Base-by-base conservation (phyloP, 2,888 invertebrate species). In the Hemaris fuciformis region DNA sequence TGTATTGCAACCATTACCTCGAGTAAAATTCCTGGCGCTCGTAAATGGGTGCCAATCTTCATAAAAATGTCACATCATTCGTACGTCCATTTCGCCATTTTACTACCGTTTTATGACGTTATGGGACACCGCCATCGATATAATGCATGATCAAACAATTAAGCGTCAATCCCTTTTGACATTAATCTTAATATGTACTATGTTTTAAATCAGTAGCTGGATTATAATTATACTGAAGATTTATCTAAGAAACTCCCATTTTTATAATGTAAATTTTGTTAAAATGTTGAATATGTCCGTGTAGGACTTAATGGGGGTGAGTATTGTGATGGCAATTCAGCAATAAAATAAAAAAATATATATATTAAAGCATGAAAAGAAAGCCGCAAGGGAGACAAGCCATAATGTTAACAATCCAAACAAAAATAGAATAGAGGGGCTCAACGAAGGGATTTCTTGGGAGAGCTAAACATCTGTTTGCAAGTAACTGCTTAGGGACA, bases 391-490 rank as follows among this genome's bases (percentile, higher is more conserved):
- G 15, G 46, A 57, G 13, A 53, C 53, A 53, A 8, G 27, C 48
- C 41, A 48, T 38, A 41, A 53, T 31, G 23, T 25, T 60, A 38
- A 60, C 38, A 48, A 60, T 53, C 46, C 38, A 23, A 48, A 60
- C 41, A 23, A 27, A 41, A 59, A 62, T 58, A 62, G 46, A 48
- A 41, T 53, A 53, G 43, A 53, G 31, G 58, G 56, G 48, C 20
- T 23, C 25, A 27, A 23, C 59, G 62, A 41, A 59, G 59, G 70
- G 80, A 79, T 81, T 82, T 76, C 75, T 84, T 76, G 73, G 69
- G 75, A 76, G 74, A 78, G 73, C 70, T 69, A 75, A 84, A 84
- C 88, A 91, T 91, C 88, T 91, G 90, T 88, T 88, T 72, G 81
- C 77, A 73, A 83, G 87, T 80, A 75, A 80, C 74, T 73, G 72